Evolutionary conservation across 1,140 invertebrate genomes (phyloP).

Genomic region (Drosophila mauritiana): DNA sequence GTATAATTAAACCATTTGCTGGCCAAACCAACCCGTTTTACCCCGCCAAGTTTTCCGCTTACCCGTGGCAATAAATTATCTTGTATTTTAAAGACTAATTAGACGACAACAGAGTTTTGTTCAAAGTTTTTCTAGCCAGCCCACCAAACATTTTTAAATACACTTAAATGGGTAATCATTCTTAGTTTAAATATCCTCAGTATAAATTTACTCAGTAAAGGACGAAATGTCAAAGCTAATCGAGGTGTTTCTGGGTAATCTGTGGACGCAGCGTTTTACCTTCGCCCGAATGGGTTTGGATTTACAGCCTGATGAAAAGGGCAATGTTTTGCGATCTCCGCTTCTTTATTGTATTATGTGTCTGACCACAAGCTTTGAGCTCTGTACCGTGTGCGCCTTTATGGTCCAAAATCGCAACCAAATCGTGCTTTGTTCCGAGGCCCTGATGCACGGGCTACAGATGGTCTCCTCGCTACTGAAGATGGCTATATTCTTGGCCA

Average conservation of each 20-base stretch:
- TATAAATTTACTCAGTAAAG: slow-evolving; percentile 14
- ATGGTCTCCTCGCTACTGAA: slow-evolving; percentile 63
- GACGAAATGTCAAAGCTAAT: slow-evolving; percentile 57
- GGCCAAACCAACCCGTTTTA: slow-evolving; percentile 27
- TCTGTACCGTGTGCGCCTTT: slow-evolving; percentile 64
- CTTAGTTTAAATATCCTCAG: background rate
- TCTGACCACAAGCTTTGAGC: slow-evolving; percentile 52
- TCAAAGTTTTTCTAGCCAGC: slow-evolving; percentile 11
- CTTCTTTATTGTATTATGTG: slow-evolving; percentile 42
- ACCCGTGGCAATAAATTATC: slow-evolving; percentile 29
- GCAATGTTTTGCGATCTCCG: slow-evolving; percentile 26
- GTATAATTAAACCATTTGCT: slow-evolving; percentile 66
- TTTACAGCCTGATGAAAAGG: slow-evolving; percentile 9
- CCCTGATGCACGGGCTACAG: slow-evolving; percentile 60
- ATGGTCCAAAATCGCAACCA: slow-evolving; percentile 44
- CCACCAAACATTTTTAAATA: background rate
- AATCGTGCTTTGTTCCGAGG: slow-evolving; percentile 61
- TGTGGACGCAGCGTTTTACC: slow-evolving; percentile 60
- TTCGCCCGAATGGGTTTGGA: slow-evolving; percentile 53
- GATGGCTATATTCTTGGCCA: slow-evolving; percentile 53
- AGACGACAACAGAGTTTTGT: slow-evolving; percentile 5
- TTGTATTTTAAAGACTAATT: slow-evolving; percentile 49
- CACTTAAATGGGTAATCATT: background rate
- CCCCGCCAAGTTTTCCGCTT: slow-evolving; percentile 31
- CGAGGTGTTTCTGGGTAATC: slow-evolving; percentile 36